These are phyloP conservation scores for Chironomus striatipennis DNA, from an alignment of 1,140 invertebrate genomes.

Conservation along the genomic window DNA sequence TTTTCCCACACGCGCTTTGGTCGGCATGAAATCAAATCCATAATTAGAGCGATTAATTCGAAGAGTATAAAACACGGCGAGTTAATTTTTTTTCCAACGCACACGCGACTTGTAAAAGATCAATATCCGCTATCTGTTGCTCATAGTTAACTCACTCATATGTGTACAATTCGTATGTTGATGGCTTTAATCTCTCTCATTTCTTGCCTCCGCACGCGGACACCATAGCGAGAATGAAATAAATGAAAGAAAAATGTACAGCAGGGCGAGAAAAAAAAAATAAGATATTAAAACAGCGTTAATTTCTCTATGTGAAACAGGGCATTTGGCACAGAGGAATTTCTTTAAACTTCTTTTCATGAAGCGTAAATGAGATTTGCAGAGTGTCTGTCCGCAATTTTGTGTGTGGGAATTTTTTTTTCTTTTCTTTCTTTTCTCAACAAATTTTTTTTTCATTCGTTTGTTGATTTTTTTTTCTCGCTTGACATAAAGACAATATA, in stretches of 20 bases:
- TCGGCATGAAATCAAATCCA: constrained; percentile 12
- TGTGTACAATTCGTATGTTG: neutral
- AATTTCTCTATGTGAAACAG: constrained; percentile 13
- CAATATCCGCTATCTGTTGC: constrained; percentile 11
- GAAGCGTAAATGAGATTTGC: neutral
- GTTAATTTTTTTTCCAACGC: constrained; percentile 12
- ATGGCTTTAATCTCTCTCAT: neutral
- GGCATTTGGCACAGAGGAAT: constrained; percentile 11
- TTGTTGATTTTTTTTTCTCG: neutral
- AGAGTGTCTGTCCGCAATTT: neutral
- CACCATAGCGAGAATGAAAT: neutral
- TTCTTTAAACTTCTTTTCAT: neutral
- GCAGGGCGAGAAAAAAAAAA: neutral
- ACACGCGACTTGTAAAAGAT: constrained; percentile 7
- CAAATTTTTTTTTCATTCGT: neutral
- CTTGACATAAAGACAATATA: neutral
- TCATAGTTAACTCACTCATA: neutral
- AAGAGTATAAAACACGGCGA: constrained; percentile 1
- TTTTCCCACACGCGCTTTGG: neutral
- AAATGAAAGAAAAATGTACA: no score
- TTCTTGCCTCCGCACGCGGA: neutral
- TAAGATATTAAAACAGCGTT: constrained; percentile 14
- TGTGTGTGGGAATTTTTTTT: neutral
- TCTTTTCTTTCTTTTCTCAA: neutral
- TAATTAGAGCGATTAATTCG: constrained; percentile 9